phyloP scores from a whole-genome alignment of 2,888 invertebrate species.

The Anoncus sp. region DNA sequence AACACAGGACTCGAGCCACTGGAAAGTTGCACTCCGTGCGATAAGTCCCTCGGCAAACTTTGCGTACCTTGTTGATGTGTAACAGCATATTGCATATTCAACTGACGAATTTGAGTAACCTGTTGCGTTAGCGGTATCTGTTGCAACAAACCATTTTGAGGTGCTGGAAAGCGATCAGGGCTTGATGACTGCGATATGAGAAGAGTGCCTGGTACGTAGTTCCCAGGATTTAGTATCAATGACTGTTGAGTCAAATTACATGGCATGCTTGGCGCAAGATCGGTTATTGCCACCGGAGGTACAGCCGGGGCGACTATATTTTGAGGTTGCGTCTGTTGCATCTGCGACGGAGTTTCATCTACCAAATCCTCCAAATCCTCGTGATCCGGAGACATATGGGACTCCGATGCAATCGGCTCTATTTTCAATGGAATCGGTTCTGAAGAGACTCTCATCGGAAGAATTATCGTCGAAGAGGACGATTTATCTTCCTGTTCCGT shows the following conservation, averaged over 20 bases:
- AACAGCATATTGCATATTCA: conserved; percentile 79
- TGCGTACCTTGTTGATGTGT: conserved; percentile 74
- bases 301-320: conserved; percentile 57
- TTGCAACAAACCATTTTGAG: conserved; percentile 54
- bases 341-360: too few species aligned
- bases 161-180: conserved; percentile 40
- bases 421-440: conserved; percentile 71
- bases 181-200: conserved; percentile 54
- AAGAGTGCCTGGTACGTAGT: conserved; percentile 66
- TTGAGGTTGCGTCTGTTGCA: conserved; percentile 76
- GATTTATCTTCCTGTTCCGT: conserved; percentile 61
- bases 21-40: conserved; percentile 76
- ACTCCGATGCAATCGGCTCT: conserved; percentile 77
- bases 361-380: conserved; percentile 74
- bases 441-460: conserved; percentile 68
- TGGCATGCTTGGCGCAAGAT: conserved; percentile 75
- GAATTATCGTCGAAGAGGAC: conserved; percentile 71
- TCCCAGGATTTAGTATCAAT: conserved; percentile 71
- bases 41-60: conserved; percentile 80
- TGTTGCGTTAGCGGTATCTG: conserved; percentile 70
- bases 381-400: conserved; percentile 74
- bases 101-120: conserved; percentile 69
- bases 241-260: conserved; percentile 78
- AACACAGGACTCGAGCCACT: conserved; percentile 64
- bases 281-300: conserved; percentile 68